Conservation (phyloP, 2,888 invertebrate genomes). For the Hirtodrosophila cameraria region DNA sequence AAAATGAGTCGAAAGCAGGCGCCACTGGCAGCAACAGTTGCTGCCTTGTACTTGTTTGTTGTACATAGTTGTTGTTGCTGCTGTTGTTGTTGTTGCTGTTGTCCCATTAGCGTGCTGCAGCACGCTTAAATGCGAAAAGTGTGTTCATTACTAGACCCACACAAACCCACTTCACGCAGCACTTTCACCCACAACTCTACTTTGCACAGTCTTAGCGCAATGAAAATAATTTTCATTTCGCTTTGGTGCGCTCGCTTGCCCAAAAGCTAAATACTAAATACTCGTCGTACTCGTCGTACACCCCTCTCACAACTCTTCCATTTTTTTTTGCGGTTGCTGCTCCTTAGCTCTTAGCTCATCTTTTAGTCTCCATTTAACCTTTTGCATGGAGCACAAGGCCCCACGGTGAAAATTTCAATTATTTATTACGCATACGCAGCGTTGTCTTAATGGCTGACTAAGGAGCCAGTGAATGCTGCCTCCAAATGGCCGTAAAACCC, state of each 20-base stretch:
- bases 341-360: conserved; percentile 19
- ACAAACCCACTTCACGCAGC: background rate
- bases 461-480: conserved; percentile 24
- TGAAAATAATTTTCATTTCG: conserved; percentile 77
- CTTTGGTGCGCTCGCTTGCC: conserved; percentile 74
- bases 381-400: conserved; percentile 24
- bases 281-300: conserved; percentile 17
- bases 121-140: conserved; percentile 77
- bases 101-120: conserved; percentile 77
- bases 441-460: conserved; percentile 67
- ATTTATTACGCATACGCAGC: conserved; percentile 71
- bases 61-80: conserved; percentile 32
- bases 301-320: conserved; percentile 43
- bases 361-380: conserved; percentile 45
- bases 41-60: conserved; percentile 46
- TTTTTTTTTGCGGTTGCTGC: no score
- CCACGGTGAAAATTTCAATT: conserved; percentile 67
- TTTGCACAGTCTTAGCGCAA: conserved; percentile 54
- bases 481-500: conserved; percentile 38
- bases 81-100: conserved; percentile 43
- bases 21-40: conserved; percentile 69
- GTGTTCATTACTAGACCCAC: conserved; percentile 71
- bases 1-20: conserved; percentile 72
- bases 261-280: conserved; percentile 72
- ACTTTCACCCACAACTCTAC: conserved; percentile 1